A percentile compares a stretch with the other conserved stretches of the same genome.
Conservation (phyloP, 2,113 vertebrate species). For the Corythaixoides concolor region DNA sequence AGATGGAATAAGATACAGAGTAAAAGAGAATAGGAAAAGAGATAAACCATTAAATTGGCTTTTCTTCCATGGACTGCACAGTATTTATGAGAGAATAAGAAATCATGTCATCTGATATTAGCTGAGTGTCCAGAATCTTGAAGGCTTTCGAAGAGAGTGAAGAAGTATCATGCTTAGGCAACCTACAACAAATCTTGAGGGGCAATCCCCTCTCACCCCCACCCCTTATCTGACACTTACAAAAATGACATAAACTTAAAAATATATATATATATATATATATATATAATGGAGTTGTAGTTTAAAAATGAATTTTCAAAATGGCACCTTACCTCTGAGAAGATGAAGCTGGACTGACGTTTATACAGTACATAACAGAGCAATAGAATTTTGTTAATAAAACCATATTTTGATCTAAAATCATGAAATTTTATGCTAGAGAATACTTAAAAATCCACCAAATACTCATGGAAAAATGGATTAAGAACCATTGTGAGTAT, state of each 20-base stretch:
- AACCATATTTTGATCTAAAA: background rate
- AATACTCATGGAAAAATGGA: background rate
- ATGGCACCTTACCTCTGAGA: background rate
- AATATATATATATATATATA: too few relatives aligned
- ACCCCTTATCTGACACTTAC: background rate
- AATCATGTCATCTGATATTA: background rate
- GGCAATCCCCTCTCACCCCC: background rate
- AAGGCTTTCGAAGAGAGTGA: background rate
- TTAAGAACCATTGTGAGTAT: background rate
- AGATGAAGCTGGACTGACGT: background rate
- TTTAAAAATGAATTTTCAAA: background rate
- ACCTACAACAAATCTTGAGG: background rate
- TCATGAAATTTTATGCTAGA: background rate
- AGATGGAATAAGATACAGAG: background rate
- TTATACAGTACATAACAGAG: background rate
- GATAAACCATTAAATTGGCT: slow-evolving; percentile 23
- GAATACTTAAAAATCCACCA: background rate
- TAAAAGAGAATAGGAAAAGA: slow-evolving; percentile 2
- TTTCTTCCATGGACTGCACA: background rate
- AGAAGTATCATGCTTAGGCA: background rate
- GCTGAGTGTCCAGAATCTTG: background rate
- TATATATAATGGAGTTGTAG: background rate
- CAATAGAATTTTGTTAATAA: background rate
- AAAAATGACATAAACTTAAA: background rate
- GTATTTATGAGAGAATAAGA: slow-evolving; percentile 16